These are phyloP conservation scores for Trachymyrmex septentrionalis DNA, from an alignment of 1,140 invertebrate species.

Conservation along the genomic window DNA sequence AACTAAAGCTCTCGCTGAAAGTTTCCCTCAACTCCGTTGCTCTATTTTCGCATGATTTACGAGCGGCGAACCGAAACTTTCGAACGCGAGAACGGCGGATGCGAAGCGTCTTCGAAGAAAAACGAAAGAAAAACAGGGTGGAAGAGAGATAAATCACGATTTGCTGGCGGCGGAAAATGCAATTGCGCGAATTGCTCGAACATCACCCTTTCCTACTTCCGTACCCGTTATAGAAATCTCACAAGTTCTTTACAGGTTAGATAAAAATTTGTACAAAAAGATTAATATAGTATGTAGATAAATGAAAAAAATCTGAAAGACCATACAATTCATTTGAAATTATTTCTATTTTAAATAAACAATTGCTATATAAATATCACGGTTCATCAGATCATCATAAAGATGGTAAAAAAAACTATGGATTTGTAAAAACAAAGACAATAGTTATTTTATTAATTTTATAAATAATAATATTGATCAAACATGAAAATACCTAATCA, in stretches of 20 bases:
- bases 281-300: not conserved
- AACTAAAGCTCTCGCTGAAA: constrained; percentile 34
- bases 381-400: no score
- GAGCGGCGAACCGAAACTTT: constrained; percentile 40
- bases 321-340: not conserved
- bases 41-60: constrained; percentile 54
- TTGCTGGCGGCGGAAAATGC: constrained; percentile 16
- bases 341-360: constrained; percentile 8
- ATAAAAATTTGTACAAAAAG: constrained; percentile 7
- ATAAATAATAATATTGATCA: no score
- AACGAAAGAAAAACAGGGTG: not conserved
- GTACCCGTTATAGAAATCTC: constrained; percentile 15
- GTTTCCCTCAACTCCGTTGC: constrained; percentile 1
- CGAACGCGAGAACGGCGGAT: constrained; percentile 13
- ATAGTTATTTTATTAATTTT: no score
- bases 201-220: not conserved
- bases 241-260: not conserved
- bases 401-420: no score
- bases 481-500: not conserved
- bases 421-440: no score
- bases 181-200: constrained; percentile 32
- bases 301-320: not conserved
- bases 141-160: constrained; percentile 38
- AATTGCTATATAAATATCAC: not conserved
- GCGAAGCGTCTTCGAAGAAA: constrained; percentile 26